phyloP scores from a whole-genome alignment of 2,113 vertebrate species.

The Eptesicus fuscus region DNA sequence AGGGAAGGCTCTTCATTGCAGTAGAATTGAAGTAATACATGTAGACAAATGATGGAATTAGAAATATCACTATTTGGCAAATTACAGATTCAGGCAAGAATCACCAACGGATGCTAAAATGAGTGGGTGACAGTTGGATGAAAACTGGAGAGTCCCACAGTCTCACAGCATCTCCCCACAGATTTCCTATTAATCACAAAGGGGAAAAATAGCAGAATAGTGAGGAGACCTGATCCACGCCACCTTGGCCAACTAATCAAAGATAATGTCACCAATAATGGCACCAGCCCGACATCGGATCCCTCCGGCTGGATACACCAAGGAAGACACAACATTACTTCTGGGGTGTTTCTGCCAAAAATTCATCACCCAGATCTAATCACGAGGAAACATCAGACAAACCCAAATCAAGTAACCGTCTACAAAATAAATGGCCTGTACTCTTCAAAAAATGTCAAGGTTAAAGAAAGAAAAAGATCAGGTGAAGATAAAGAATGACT shows the following conservation, averaged over 20 bases:
- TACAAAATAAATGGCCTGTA: slow-evolving; percentile 62
- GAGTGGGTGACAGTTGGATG: neutral
- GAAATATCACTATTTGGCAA: neutral
- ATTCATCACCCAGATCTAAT: slow-evolving; percentile 68
- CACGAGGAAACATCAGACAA: slow-evolving; percentile 60
- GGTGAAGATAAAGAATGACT: slow-evolving; percentile 48
- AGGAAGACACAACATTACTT: neutral
- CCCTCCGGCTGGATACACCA: neutral
- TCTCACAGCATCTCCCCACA: neutral
- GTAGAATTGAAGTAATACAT: neutral
- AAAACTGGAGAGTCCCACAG: neutral
- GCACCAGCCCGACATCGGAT: neutral
- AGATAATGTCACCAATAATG: neutral
- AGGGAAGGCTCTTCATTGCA: neutral
- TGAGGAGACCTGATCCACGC: neutral
- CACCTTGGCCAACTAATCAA: neutral
- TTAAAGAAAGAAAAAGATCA: slow-evolving; percentile 55
- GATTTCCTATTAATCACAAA: neutral
- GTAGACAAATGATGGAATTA: neutral
- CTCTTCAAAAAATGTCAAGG: slow-evolving; percentile 70
- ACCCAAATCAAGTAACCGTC: slow-evolving; percentile 61
- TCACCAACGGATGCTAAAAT: neutral
- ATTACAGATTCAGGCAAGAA: neutral
- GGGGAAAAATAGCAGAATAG: neutral
- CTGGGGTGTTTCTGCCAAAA: slow-evolving; percentile 35